A percentile compares a stretch with the other conserved stretches of the same genome.
These are phyloP conservation scores for Trichacis sp. DNA, from an alignment of 2,888 invertebrate genomes.

Conservation along the genomic window DNA sequence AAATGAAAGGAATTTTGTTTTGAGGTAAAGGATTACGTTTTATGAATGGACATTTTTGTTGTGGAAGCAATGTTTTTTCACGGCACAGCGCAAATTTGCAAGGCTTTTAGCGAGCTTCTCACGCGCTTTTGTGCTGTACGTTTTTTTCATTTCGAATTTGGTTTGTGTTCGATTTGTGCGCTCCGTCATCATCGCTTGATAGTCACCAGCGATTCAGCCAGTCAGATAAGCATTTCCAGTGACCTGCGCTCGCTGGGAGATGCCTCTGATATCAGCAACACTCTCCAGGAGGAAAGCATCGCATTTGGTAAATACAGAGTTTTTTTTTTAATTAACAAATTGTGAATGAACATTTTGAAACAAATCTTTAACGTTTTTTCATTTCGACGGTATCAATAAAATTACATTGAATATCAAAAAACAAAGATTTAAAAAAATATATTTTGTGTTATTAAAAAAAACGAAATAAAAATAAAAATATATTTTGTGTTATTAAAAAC, in stretches of 20 bases:
- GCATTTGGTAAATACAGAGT: constrained; percentile 65
- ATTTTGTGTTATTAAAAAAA: too few relatives aligned
- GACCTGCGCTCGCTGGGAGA: constrained; percentile 67
- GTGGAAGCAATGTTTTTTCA: background rate
- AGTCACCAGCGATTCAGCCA: constrained; percentile 68
- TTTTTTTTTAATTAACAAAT: too few relatives aligned
- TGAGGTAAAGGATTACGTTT: too few relatives aligned
- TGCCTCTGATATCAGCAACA: constrained; percentile 63
- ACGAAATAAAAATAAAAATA: too few relatives aligned
- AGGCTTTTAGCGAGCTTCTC: constrained; percentile 48
- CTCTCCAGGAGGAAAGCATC: constrained; percentile 67
- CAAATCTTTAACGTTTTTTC: too few relatives aligned
- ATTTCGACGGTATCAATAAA: too few relatives aligned
- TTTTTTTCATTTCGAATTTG: constrained; percentile 52
- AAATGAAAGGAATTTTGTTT: too few relatives aligned
- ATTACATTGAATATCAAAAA: too few relatives aligned
- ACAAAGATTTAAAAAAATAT: too few relatives aligned
- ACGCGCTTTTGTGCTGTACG: constrained; percentile 55
- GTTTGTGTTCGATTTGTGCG: constrained; percentile 63
- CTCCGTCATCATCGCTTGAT: constrained; percentile 64
- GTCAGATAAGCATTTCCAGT: constrained; percentile 69
- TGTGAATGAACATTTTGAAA: too few relatives aligned
- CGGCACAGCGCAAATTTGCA: constrained; percentile 19
- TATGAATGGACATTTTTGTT: background rate
- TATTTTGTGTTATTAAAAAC: too few relatives aligned